Evolutionary conservation across 35 echinoderm and acorn worm species (phyloP).

Genomic region (Apostichopus californicus): DNA sequence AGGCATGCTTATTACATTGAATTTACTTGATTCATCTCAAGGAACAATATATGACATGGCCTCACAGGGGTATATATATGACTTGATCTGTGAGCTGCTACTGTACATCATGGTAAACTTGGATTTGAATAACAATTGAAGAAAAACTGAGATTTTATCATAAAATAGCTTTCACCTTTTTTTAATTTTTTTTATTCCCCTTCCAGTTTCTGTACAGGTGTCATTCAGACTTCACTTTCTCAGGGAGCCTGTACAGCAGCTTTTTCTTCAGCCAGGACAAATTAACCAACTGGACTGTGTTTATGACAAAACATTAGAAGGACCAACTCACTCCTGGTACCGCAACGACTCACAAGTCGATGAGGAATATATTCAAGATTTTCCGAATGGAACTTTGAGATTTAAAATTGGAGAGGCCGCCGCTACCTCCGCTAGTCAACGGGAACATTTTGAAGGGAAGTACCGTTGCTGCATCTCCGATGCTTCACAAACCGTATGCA

Average conservation of each 20-base stretch:
- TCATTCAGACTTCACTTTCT: constrained; percentile 26
- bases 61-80: too few species aligned
- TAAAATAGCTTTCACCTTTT: too few species aligned
- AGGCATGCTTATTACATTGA: too few species aligned
- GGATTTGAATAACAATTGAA: too few species aligned
- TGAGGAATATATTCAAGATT: constrained; percentile 10
- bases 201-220: neutral
- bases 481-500: neutral
- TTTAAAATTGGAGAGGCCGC: neutral
- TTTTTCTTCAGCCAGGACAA: constrained; percentile 23
- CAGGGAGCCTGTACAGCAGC: constrained; percentile 23
- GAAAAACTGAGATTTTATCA: too few species aligned
- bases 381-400: constrained; percentile 31
- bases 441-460: neutral
- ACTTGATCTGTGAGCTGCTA: too few species aligned
- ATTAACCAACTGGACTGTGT: constrained; percentile 39
- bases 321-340: neutral
- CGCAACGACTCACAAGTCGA: constrained; percentile 8
- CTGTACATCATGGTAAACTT: too few species aligned
- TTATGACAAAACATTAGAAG: neutral
- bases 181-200: neutral
- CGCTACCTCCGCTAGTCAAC: neutral
- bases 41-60: too few species aligned
- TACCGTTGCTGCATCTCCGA: constrained; percentile 16
- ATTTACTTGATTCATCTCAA: too few species aligned